Evolutionary conservation across 2,888 invertebrate genomes (phyloP).

Genomic region (Gasteruption jaculator): DNA sequence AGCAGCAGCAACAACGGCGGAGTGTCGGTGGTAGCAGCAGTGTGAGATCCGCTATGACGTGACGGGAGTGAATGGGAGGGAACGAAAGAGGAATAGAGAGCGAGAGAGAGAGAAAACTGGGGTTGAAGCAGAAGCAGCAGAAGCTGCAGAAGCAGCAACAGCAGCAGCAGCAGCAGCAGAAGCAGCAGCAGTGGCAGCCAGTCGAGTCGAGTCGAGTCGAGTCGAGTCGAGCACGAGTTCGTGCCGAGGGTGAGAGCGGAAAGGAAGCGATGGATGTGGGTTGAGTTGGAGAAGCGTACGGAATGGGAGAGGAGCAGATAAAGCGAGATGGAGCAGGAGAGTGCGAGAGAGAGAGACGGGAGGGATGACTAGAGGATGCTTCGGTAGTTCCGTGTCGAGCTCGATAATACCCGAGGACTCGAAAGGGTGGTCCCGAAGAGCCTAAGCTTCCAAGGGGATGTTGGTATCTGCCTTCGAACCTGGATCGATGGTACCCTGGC

Average conservation of each 20-base stretch:
- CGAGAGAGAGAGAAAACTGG: constrained; percentile 4
- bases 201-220: constrained; percentile 14
- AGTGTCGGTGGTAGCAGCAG: constrained; percentile 19
- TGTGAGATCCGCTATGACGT: constrained; percentile 22
- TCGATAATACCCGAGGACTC: constrained; percentile 34
- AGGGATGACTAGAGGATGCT: constrained; percentile 23
- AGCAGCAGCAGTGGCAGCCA: neutral
- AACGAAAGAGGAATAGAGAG: constrained; percentile 4
- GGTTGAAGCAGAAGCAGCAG: neutral
- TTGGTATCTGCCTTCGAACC: constrained; percentile 33
- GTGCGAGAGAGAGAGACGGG: constrained; percentile 6
- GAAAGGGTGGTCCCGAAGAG: constrained; percentile 30
- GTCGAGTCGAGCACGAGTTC: constrained; percentile 20
- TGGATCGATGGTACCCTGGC: constrained; percentile 28
- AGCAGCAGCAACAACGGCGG: constrained; percentile 18
- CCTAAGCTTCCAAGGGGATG: constrained; percentile 22
- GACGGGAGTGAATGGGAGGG: constrained; percentile 19
- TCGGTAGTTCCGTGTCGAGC: constrained; percentile 32
- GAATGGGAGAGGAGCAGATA: constrained; percentile 6
- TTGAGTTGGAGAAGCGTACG: neutral
- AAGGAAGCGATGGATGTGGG: constrained; percentile 12
- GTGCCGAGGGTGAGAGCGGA: constrained; percentile 21
- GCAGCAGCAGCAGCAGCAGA: neutral
- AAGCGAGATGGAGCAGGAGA: neutral
- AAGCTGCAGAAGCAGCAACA: neutral